Base-by-base conservation (phyloP, 1,140 invertebrate species). In the Rhopalosiphum padi region DNA sequence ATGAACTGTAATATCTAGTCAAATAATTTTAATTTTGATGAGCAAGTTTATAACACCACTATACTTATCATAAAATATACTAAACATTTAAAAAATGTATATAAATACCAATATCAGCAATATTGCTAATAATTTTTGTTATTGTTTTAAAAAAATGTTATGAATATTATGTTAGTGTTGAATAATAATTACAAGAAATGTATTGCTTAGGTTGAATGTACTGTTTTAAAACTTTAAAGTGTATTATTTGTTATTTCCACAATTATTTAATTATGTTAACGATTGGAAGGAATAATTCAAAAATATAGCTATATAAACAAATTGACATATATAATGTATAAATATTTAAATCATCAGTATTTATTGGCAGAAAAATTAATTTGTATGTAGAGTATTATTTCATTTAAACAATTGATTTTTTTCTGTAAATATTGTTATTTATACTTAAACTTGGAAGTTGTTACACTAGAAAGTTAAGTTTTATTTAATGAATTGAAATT, bases 1-100 rank as follows among this genome's bases (percentile, higher is more conserved):
- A 41, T 53, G 23, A 41, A 89, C 18, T 53, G 3, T 37, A 85
- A 92, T 85, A 51, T 92, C 91, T 93, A 86, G 82, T 93, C 82
- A 92, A 48, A 83, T 48, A 46, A 48, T 92, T 48, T 35, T 48
- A 83, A 91, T 82, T 48, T 77, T 41, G 21, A 53, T 83, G 37
- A 37, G 68, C 37, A 68, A 43, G n/a, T 41, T 35, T n/a, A 18
- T n/a, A 77, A 77, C n/a, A 18, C 15, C 5, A 2, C 35, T 89
- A n/a, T 9, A 89, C 8, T 53, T 18, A n/a, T n/a, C 48, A 15
- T 85, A 85, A 41, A 37, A 41, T 83, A 87, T 87, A 88, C 7
- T 35, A 22, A 22, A 68, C 25, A 68, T 68, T 46, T 68, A 68
- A 87, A 48, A 46, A n/a, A 87, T 25, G 25, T 35, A 43, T 11